Evolutionary conservation across 2,113 vertebrate genomes (phyloP).

Genomic region (Myanophis thanlyinensis): DNA sequence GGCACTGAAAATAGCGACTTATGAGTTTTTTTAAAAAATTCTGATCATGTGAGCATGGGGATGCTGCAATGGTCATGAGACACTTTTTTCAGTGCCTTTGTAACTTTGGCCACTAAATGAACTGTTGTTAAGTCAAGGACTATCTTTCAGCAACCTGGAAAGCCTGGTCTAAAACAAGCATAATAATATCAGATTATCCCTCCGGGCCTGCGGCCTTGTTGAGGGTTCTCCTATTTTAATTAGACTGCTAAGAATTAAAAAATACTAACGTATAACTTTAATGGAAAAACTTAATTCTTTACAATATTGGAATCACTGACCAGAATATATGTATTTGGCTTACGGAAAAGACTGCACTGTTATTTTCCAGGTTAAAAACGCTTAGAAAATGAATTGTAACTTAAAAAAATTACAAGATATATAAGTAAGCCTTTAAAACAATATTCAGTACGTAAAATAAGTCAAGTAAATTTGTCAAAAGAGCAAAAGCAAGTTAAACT

Average conservation of each 20-base stretch:
- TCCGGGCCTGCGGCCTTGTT: neutral
- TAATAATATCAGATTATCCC: neutral
- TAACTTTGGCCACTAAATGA: neutral
- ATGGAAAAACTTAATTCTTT: neutral
- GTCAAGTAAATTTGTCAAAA: neutral
- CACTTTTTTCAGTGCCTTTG: neutral
- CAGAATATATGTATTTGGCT: neutral
- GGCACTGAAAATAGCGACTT: neutral
- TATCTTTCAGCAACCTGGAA: neutral
- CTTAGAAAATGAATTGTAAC: neutral
- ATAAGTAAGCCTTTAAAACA: neutral
- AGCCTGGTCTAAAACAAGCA: neutral
- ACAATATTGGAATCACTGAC: neutral
- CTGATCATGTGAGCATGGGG: neutral
- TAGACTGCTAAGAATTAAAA: constrained; percentile 23
- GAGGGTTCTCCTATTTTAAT: neutral
- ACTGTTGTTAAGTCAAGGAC: neutral
- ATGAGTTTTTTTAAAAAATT: neutral
- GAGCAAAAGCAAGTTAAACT: neutral
- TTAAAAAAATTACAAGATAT: neutral
- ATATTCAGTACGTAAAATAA: neutral
- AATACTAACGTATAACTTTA: constrained; percentile 23
- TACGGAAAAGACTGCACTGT: neutral
- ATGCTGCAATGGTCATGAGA: neutral
- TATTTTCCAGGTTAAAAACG: neutral